Evolutionary conservation across 2,113 vertebrate genomes (phyloP), one percentile per base, ranked within the genome.

Genomic region (Donacobius atricapilla): DNA sequence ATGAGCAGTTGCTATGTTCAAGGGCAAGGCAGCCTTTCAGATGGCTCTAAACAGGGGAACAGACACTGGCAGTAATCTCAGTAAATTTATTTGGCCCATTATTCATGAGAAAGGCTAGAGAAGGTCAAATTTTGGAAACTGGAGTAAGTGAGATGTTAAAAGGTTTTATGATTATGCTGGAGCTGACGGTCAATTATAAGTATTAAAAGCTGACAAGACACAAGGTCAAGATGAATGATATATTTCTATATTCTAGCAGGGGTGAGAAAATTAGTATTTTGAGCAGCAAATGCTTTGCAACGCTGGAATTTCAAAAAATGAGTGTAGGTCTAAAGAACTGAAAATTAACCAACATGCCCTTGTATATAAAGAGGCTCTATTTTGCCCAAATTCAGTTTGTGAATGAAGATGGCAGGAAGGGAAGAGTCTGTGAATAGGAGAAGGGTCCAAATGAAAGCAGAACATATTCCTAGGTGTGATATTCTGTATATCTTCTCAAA

Each of bases 121-220:
- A 83, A 90, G 83, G 88, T 93, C 35, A 92, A 56, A 96, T 83
- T 84, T 76, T 92, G 69, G 64, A 90, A 94, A 87, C n/a, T 31
- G 39, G 42, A 66, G 24, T 68, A 68, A 94, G 58, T 84, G 72
- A 95, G 69, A 95, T 94, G 53, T 90, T 95, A 87, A 87, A 93
- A 92, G 83, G 44, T 85, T 95, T 92, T 79, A 90, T 51, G 73
- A 42, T 92, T 86, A 89, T 90, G 63, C 83, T 77, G 42, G 44
- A 92, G 40, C 40, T 85, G 89, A 87, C 4, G 10, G 72, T 64
- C 65, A 84, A 79, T 91, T 93, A 58, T 31, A 89, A 87, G 60
- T 86, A 87, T 90, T 97, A 90, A 92, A 95, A 94, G 23, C 57
- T 92, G 85, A 65, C 77, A 80, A 90, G 44, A 40, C 44, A 71